Evolutionary conservation across 2,113 vertebrate species (phyloP), one percentile per base, ranked within the genome.

Genomic region (Mus pahari): DNA sequence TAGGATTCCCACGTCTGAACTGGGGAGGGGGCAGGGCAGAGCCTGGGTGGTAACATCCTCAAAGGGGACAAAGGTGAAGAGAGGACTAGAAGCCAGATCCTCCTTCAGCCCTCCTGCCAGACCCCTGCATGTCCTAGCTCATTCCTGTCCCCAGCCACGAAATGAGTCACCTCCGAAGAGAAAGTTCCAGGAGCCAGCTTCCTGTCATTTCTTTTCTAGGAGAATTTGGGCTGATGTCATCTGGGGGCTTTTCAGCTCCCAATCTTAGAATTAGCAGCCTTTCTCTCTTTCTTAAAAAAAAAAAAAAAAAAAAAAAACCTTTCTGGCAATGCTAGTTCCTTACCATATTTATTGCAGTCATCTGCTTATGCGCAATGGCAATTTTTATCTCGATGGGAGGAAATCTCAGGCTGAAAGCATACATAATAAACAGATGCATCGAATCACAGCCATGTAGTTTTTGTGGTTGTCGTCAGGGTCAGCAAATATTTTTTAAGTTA

Each of bases 211-310:
- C 58, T 97, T 96, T 95, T 95, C 78, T 95, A 77, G 45, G 93
- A 97, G 75, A 95, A 97, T 97, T 94, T 96, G 96, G 94, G 96
- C 96, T 97, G 94, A 96, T 96, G 90, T 97, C 91, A 96, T 96
- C 82, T 97, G 94, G 94, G 94, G 95, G 96, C 79, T 92, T 97
- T 97, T 97, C 89, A 97, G 70, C 66, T 97, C 96, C 94, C 92
- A 97, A 45, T 93, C 96, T 95, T 97, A 94, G 95, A 94, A 92
- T 95, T 86, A 97, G 70, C 94, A 94, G 92, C 36, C 31, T 94
- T 50, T 79, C 74, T 74, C 36, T n/a, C 75, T 93, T 64, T 90
- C 71, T 64, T 73, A 19, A 45, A 70, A 68, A 71, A 74, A 73
- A 71, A 16, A 71, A 71, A 68, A 68, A 33, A 66, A 31, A 73